These are phyloP conservation scores for Cerastoderma edule DNA, from an alignment of 2,888 invertebrate genomes.

Conservation along the genomic window DNA sequence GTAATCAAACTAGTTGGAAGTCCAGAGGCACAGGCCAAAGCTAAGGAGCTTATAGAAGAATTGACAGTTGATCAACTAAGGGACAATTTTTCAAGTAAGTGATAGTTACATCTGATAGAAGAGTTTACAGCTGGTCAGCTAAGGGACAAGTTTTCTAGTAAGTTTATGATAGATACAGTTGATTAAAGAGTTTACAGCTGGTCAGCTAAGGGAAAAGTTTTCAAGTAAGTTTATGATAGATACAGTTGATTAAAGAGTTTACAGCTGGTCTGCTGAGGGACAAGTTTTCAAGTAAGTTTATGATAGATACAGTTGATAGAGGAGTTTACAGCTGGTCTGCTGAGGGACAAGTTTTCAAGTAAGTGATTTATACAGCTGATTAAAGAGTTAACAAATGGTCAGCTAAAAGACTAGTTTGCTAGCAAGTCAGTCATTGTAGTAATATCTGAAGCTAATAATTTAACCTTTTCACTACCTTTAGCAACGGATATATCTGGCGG, in stretches of 20 bases:
- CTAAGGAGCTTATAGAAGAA: slow-evolving; percentile 80
- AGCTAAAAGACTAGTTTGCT: no score
- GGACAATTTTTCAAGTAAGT: slow-evolving; percentile 26
- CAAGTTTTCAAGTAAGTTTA: slow-evolving; percentile 29
- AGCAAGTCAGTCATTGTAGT: no score
- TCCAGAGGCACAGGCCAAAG: slow-evolving; percentile 85
- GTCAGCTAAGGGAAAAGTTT: slow-evolving; percentile 13
- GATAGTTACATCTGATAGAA: no score
- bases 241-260: slow-evolving; percentile 76
- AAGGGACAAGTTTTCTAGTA: slow-evolving; percentile 26
- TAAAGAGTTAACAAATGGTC: no score
- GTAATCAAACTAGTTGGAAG: slow-evolving; percentile 85
- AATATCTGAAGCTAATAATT: no score
- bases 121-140: slow-evolving; percentile 54
- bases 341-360: slow-evolving; percentile 32
- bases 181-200: slow-evolving; percentile 70
- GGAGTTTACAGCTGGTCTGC: no score
- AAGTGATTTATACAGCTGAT: no score
- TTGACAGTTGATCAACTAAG: slow-evolving; percentile 33
- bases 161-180: no score
- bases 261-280: slow-evolving; percentile 24
- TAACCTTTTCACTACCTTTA: no score
- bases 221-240: no score
- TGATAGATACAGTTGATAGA: no score
- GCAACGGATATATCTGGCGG: no score